A percentile compares a stretch with the other conserved stretches of the same genome.
phyloP scores from a whole-genome alignment of 2,113 vertebrate genomes.

The Plestiodon gilberti region DNA sequence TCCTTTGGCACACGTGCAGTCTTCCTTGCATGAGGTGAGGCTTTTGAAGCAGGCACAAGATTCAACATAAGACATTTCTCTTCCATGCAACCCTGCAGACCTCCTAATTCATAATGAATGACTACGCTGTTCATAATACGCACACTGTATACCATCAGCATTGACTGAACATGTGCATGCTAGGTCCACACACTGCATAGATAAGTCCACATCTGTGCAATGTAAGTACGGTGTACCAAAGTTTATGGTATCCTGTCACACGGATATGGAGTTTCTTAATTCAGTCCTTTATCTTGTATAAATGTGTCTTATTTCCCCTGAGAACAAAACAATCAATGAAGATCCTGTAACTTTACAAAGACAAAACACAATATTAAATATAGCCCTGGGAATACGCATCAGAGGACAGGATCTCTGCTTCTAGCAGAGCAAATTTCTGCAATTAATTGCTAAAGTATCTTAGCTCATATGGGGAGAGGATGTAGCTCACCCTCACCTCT shows the following conservation, averaged over 20 bases:
- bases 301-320: conserved; percentile 19
- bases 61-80: not conserved
- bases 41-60: not conserved
- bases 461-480: conserved; percentile 21
- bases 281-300: conserved; percentile 3
- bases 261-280: not conserved
- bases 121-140: not conserved
- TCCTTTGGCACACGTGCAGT: not conserved
- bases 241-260: not conserved
- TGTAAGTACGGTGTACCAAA: too few species aligned
- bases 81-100: not conserved
- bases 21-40: not conserved
- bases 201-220: not conserved
- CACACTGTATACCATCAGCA: not conserved
- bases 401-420: conserved; percentile 5
- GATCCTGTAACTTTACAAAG: conserved; percentile 32
- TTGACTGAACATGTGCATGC: not conserved
- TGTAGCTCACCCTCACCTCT: conserved; percentile 45
- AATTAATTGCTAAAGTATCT: conserved; percentile 42
- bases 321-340: conserved; percentile 34
- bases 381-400: conserved; percentile 1
- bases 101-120: not conserved
- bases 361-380: conserved; percentile 41
- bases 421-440: conserved; percentile 16
- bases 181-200: not conserved